Evolutionary conservation across 1,140 invertebrate species (phyloP), one percentile per base, ranked within the genome.

Genomic region (Drosophila carrolli): DNA sequence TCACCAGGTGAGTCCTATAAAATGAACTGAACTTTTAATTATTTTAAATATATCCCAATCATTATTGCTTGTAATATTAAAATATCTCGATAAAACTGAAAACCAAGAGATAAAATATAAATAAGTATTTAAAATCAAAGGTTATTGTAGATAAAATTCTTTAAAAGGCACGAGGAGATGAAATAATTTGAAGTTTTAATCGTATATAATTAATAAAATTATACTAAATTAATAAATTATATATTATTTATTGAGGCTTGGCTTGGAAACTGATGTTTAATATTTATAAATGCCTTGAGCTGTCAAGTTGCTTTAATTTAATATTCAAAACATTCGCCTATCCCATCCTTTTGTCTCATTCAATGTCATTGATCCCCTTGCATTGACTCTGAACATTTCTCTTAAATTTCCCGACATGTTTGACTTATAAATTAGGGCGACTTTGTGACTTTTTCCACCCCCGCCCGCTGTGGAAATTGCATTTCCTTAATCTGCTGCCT

Each of bases 1-100:
- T 70, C 75, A 70, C 66, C 83, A 91, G 88, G 88, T 91, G 37
- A 78, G 81, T 76, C 38, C 19, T 19, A 2, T 1, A 19, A 19
- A 19, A 19, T 19, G 19, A 19, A 19, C 1, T 32, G 7, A 32
- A 32, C 6, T 32, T 32, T 32, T 32, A 32, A 7, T 7, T 32
- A 32, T 32, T 32, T 32, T 32, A 32, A 7, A 32, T 32, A 32
- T 32, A 32, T 32, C 29, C 29, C 0, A 23, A 37, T 10, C 35
- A 37, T 37, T 37, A 37, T 37, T 29, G 29, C 16, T 16, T 16
- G 16, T 16, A 16, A 16, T 16, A 16, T 19, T 19, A 19, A 19
- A 19, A 19, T 19, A 19, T 19, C 2, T 19, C 19, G 19, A 19
- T 2, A 19, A 19, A 19, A 1, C 19, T 19, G 19, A 19, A 19